Conservation (phyloP, 2,797 vertebrate genomes). For the Phalanger gymnotis region DNA sequence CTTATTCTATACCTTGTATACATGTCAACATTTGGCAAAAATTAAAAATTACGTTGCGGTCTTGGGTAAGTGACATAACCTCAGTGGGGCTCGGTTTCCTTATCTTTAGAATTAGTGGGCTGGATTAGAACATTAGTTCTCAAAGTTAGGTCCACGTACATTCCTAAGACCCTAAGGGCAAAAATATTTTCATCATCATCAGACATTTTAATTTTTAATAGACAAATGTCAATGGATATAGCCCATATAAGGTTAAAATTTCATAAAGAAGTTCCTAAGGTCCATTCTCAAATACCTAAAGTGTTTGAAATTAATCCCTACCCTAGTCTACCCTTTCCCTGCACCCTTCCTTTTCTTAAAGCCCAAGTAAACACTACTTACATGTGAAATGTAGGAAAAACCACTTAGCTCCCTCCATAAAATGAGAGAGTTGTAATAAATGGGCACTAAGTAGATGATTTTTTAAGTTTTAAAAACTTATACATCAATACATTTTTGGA, state of each 20-base stretch:
- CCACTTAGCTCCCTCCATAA: neutral
- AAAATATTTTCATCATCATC: neutral
- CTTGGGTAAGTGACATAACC: neutral
- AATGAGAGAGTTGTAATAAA: neutral
- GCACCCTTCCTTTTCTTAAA: neutral
- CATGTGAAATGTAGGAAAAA: neutral
- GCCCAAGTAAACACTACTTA: neutral
- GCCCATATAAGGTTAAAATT: neutral
- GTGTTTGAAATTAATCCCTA: neutral
- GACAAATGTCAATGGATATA: neutral
- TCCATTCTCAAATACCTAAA: conserved; percentile 18
- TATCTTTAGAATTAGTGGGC: neutral
- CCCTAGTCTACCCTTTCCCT: neutral
- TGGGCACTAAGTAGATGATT: neutral
- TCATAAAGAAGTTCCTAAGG: neutral
- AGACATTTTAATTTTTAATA: neutral
- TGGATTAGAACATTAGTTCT: neutral
- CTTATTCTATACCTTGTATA: neutral
- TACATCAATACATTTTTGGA: conserved; percentile 4
- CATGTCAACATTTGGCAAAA: neutral
- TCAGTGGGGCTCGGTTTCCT: neutral
- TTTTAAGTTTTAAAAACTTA: neutral
- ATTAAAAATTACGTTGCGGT: neutral
- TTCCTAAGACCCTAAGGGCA: neutral
- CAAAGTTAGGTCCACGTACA: neutral